Conservation (phyloP, 2,888 invertebrate species). For the Drosophila longiperda region DNA sequence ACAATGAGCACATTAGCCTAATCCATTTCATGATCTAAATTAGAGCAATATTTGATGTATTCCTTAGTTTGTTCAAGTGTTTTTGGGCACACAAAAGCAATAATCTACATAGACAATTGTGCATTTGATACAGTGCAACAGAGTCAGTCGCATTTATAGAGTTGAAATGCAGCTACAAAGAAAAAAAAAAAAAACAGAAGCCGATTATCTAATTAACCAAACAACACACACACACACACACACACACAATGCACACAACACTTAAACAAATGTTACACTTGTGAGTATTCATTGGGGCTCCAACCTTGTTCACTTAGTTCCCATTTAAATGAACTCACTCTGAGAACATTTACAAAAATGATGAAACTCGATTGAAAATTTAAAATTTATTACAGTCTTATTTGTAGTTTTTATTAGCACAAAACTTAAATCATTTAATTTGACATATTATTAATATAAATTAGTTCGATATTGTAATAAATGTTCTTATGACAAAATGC, state of each 20-base stretch:
- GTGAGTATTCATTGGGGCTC: slow-evolving; percentile 39
- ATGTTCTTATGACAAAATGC: too few species aligned
- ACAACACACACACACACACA: slow-evolving; percentile 24
- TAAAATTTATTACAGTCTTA: not conserved
- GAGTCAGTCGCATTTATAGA: not conserved
- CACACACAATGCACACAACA: not conserved
- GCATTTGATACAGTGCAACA: not conserved
- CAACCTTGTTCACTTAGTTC: slow-evolving; percentile 23
- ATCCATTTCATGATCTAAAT: not conserved
- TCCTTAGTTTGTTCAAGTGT: slow-evolving; percentile 7
- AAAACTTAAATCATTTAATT: not conserved
- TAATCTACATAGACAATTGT: slow-evolving; percentile 3
- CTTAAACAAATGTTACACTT: slow-evolving; percentile 38
- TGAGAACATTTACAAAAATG: not conserved
- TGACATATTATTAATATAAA: not conserved
- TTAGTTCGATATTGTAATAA: too few species aligned
- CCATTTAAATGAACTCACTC: slow-evolving; percentile 1
- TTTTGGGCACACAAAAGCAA: slow-evolving; percentile 1
- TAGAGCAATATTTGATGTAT: not conserved
- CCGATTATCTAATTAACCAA: slow-evolving; percentile 61
- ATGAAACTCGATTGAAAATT: not conserved
- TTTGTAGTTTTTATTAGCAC: not conserved
- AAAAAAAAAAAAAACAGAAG: slow-evolving; percentile 33
- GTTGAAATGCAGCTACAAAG: slow-evolving; percentile 34
- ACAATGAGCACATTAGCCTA: not conserved